A percentile compares a stretch with the other conserved stretches of the same genome.
These are phyloP conservation scores for Rosalia funebris DNA, from an alignment of 2,888 invertebrate species.

Conservation along the genomic window DNA sequence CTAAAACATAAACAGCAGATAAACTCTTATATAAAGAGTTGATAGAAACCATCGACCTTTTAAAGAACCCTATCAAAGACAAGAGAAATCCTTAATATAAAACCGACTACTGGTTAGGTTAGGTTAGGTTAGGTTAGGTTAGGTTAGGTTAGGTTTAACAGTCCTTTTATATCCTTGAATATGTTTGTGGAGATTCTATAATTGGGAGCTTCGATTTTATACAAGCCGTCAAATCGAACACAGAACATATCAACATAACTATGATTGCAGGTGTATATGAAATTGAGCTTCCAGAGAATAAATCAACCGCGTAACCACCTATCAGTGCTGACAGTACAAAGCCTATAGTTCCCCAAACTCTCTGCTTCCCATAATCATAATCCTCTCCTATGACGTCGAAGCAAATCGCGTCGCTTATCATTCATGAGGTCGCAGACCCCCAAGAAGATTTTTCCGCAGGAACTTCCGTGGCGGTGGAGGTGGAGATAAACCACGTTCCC, in stretches of 20 bases:
- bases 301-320: slow-evolving; percentile 76
- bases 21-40: no score
- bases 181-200: slow-evolving; percentile 75
- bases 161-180: slow-evolving; percentile 71
- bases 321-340: slow-evolving; percentile 79
- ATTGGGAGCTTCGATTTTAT: slow-evolving; percentile 74
- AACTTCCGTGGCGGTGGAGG: slow-evolving; percentile 78
- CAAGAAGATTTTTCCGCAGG: slow-evolving; percentile 72
- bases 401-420: slow-evolving; percentile 90
- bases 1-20: no score
- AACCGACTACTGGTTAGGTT: no score
- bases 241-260: slow-evolving; percentile 72
- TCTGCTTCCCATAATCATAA: slow-evolving; percentile 79
- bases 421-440: slow-evolving; percentile 67
- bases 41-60: no score
- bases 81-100: no score
- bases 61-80: no score
- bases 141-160: no score
- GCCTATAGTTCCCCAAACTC: slow-evolving; percentile 86
- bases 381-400: slow-evolving; percentile 85
- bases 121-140: no score
- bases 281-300: slow-evolving; percentile 68
- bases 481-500: slow-evolving; percentile 67
- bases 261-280: slow-evolving; percentile 80
- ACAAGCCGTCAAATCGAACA: slow-evolving; percentile 75